These are phyloP conservation scores for Lithobates pipiens DNA, from an alignment of 2,797 vertebrate species.

Conservation along the genomic window DNA sequence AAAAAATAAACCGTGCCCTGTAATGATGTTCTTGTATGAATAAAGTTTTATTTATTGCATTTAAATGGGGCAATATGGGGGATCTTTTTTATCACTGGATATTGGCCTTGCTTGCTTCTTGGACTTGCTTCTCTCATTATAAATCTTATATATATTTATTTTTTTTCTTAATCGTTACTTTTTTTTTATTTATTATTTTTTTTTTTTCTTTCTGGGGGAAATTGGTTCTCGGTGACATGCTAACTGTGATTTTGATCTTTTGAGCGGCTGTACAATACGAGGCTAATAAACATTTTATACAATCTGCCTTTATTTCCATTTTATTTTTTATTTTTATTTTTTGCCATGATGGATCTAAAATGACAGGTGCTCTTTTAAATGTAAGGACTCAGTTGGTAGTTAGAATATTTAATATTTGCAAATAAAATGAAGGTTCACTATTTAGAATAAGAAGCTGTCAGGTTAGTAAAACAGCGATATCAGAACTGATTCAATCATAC, in stretches of 20 bases:
- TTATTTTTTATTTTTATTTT: not conserved
- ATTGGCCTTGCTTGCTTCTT: conserved; percentile 35
- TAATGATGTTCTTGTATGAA: conserved; percentile 78
- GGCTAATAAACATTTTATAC: conserved; percentile 52
- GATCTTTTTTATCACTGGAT: conserved; percentile 16
- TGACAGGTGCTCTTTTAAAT: too few relatives aligned
- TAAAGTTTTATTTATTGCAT: conserved; percentile 85
- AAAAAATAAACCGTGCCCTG: conserved; percentile 77
- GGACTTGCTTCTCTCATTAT: conserved; percentile 26
- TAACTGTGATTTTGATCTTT: conserved; percentile 52
- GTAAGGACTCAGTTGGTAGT: too few relatives aligned
- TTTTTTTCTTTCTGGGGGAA: not conserved
- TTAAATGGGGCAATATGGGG: conserved; percentile 67
- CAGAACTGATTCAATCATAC: too few relatives aligned
- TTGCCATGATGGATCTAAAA: too few relatives aligned
- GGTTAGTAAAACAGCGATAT: too few relatives aligned
- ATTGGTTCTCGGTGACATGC: conserved; percentile 38
- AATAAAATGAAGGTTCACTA: too few relatives aligned
- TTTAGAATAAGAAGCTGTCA: too few relatives aligned
- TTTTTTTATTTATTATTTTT: conserved; percentile 26
- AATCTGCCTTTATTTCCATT: conserved; percentile 4
- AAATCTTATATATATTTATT: not conserved
- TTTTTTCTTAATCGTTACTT: conserved; percentile 6
- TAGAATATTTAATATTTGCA: too few relatives aligned
- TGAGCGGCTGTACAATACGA: conserved; percentile 47